Percentiles rank a stretch among this genome's conserved stretches.
Evolutionary conservation across 1,140 invertebrate genomes (phyloP).

Genomic region (Babylonia areolata): DNA sequence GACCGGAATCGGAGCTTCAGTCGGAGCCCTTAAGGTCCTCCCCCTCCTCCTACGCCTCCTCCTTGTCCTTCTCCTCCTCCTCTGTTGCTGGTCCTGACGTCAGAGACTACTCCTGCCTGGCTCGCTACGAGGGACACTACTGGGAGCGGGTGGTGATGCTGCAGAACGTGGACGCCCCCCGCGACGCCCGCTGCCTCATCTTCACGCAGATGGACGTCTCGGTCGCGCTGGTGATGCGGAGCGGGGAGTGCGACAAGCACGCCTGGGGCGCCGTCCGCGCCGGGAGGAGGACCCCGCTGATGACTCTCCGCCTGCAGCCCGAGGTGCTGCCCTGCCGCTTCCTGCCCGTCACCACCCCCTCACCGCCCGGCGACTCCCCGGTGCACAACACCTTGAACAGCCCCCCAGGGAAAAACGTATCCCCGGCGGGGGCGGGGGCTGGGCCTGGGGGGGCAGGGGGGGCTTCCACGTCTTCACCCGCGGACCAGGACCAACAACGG

Average conservation of each 20-base stretch:
- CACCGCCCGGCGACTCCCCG: too few species aligned
- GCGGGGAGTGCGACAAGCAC: conserved; percentile 56
- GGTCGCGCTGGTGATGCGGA: conserved; percentile 48
- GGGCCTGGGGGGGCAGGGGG: not conserved
- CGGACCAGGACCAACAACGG: not conserved
- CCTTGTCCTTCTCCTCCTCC: not conserved
- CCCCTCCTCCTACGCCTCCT: too few species aligned
- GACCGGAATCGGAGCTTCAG: not conserved
- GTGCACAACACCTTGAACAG: not conserved
- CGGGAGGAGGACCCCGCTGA: conserved; percentile 44
- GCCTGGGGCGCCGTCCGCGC: conserved; percentile 50
- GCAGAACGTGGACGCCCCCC: conserved; percentile 49
- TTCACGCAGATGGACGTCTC: conserved; percentile 49
- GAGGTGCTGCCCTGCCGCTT: conserved; percentile 49
- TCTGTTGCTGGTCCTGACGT: not conserved
- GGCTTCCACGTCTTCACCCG: not conserved
- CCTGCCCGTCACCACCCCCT: conserved; percentile 9
- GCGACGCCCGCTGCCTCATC: conserved; percentile 42
- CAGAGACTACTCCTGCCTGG: conserved; percentile 54
- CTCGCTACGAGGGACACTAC: conserved; percentile 50
- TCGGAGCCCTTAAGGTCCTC: too few species aligned
- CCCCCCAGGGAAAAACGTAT: not conserved
- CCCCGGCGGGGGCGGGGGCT: not conserved
- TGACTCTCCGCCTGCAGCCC: conserved; percentile 32
- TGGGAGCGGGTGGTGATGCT: conserved; percentile 59